A percentile compares a stretch with the other conserved stretches of the same genome.
These are phyloP conservation scores for Lepilemur ruficaudatus DNA, from an alignment of 2,797 vertebrate species.

Conservation along the genomic window DNA sequence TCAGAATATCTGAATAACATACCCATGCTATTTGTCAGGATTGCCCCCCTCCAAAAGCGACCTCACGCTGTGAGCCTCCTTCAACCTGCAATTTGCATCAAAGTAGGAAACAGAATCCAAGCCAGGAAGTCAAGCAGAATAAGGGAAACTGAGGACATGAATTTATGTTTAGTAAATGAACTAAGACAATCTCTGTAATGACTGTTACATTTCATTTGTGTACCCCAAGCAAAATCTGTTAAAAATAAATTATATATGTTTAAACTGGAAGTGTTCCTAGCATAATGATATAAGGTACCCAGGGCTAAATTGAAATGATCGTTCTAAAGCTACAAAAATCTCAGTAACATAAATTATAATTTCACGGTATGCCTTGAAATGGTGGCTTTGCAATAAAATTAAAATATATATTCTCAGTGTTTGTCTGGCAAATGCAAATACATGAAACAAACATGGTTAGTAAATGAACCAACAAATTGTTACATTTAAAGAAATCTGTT, in stretches of 20 bases:
- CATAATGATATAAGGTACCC: slow-evolving; percentile 60
- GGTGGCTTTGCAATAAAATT: slow-evolving; percentile 71
- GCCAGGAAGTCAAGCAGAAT: background rate
- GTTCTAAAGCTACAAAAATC: slow-evolving; percentile 67
- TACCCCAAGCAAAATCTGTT: slow-evolving; percentile 66
- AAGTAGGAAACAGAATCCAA: slow-evolving; percentile 34
- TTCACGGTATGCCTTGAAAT: slow-evolving; percentile 71
- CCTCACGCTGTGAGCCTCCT: background rate
- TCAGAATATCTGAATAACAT: background rate
- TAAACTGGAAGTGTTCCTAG: slow-evolving; percentile 64
- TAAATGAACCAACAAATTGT: slow-evolving; percentile 74
- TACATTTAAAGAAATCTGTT: slow-evolving; percentile 71
- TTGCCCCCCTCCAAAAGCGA: background rate
- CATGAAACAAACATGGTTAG: slow-evolving; percentile 72
- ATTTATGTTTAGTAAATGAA: slow-evolving; percentile 58
- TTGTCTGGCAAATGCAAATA: slow-evolving; percentile 76
- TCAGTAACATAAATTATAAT: slow-evolving; percentile 74
- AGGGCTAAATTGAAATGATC: slow-evolving; percentile 68
- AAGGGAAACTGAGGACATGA: slow-evolving; percentile 42
- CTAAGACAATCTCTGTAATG: slow-evolving; percentile 64
- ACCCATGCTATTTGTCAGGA: background rate
- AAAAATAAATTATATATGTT: slow-evolving; percentile 71
- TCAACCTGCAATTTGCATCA: background rate
- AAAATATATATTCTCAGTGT: slow-evolving; percentile 73
- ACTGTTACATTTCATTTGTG: slow-evolving; percentile 63